phyloP scores from a whole-genome alignment of 23 tunicate genomes.

The Ciona savignyi region DNA sequence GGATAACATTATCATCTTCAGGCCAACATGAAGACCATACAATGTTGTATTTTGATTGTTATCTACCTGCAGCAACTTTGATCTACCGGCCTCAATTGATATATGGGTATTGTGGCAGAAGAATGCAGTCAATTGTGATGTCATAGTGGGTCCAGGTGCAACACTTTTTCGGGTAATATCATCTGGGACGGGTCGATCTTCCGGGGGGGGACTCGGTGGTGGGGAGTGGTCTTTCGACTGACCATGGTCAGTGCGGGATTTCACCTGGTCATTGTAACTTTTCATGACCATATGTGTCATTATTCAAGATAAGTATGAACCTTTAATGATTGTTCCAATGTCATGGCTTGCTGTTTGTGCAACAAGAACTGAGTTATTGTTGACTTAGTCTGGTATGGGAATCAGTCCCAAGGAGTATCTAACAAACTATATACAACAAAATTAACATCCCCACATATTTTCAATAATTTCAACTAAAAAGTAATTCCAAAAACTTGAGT shows the following conservation, averaged over 20 bases:
- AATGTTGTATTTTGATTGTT: background rate
- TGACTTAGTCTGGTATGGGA: too few species aligned
- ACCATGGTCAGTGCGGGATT: slow-evolving; percentile 71
- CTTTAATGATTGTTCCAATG: too few species aligned
- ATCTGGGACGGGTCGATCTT: slow-evolving; percentile 26
- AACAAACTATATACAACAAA: too few species aligned
- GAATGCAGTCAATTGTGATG: slow-evolving; percentile 74
- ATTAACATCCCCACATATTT: too few species aligned
- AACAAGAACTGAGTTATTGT: too few species aligned
- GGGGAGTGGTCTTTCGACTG: slow-evolving; percentile 45
- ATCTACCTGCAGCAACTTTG: slow-evolving; percentile 36
- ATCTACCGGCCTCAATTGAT: slow-evolving; percentile 29
- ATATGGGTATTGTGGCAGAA: slow-evolving; percentile 55
- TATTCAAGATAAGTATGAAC: too few species aligned
- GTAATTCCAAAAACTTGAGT: too few species aligned
- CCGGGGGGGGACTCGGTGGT: slow-evolving; percentile 53
- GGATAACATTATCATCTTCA: background rate
- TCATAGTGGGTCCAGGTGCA: slow-evolving; percentile 20
- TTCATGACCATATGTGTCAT: too few species aligned
- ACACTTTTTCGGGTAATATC: background rate
- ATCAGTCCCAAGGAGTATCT: too few species aligned
- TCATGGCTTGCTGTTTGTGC: too few species aligned
- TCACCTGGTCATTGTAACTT: too few species aligned
- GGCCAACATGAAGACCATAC: background rate
- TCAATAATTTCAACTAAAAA: too few species aligned